Evolutionary conservation across 2,113 vertebrate genomes (phyloP).

Genomic region (Sphyrna mokarran): DNA sequence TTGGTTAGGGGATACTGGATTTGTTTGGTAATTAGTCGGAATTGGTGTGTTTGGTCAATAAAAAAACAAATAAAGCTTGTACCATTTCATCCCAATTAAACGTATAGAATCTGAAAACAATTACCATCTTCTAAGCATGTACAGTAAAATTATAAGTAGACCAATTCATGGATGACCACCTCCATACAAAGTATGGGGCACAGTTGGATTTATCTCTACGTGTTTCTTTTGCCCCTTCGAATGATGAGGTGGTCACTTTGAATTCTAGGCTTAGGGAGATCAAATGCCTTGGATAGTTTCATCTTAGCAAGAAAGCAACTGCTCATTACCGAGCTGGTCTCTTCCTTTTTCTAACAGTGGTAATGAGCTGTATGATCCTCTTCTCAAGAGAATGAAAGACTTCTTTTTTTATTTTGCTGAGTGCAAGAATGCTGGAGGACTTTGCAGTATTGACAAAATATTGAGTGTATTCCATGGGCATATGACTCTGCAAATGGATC

Average conservation of each 20-base stretch:
- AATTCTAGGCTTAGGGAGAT: neutral
- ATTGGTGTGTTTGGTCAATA: neutral
- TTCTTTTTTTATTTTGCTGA: neutral
- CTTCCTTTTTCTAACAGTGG: neutral
- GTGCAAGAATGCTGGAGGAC: neutral
- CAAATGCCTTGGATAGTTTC: neutral
- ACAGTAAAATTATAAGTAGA: slow-evolving; percentile 11
- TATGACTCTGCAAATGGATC: neutral
- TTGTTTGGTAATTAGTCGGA: neutral
- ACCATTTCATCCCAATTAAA: neutral
- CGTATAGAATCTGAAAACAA: neutral
- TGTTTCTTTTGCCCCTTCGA: neutral
- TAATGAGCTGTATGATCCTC: neutral
- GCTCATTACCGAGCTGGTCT: too few species aligned
- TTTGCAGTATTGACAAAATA: neutral
- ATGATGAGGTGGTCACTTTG: neutral
- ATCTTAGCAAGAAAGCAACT: neutral
- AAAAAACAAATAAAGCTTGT: neutral
- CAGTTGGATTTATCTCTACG: neutral
- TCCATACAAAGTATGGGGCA: neutral
- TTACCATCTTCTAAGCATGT: slow-evolving; percentile 26
- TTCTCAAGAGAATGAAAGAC: neutral
- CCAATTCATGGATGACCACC: neutral
- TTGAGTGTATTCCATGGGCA: neutral
- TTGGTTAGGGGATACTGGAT: neutral